phyloP scores from a whole-genome alignment of 2,888 invertebrate genomes.

The Lymantria dispar region DNA sequence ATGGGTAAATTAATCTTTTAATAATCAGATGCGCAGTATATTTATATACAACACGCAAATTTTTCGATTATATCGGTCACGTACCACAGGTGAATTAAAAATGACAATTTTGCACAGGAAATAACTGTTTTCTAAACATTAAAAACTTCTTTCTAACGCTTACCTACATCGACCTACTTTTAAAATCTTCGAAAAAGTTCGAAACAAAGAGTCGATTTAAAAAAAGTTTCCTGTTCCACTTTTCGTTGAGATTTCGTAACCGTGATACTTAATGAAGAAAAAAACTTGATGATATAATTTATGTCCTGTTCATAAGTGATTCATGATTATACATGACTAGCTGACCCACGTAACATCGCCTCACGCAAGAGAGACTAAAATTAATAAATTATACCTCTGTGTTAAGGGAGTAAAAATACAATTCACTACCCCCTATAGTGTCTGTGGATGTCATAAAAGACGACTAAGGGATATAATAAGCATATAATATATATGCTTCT shows the following conservation, averaged over 20 bases:
- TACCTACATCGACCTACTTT: constrained; percentile 1
- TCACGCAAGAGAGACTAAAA: no score
- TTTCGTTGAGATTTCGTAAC: constrained; percentile 45
- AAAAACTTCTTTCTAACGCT: constrained; percentile 1
- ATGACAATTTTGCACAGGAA: constrained; percentile 11
- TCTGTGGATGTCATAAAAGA: no score
- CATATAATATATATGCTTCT: no score
- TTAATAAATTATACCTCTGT: no score
- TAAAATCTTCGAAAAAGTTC: not conserved
- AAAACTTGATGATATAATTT: constrained; percentile 37
- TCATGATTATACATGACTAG: not conserved
- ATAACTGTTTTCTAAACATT: constrained; percentile 6
- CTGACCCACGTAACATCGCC: no score
- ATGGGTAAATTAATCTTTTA: not conserved
- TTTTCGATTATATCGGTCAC: constrained; percentile 12
- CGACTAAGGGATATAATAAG: no score
- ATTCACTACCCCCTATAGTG: no score
- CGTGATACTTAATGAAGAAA: constrained; percentile 13
- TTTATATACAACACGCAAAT: not conserved
- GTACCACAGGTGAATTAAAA: constrained; percentile 13
- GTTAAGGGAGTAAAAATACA: no score
- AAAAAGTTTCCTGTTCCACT: constrained; percentile 41
- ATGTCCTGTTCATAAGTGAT: constrained; percentile 10
- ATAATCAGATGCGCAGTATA: not conserved
- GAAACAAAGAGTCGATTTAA: constrained; percentile 3